Conservation (phyloP, 2,797 vertebrate genomes). For the Carduelis carduelis region DNA sequence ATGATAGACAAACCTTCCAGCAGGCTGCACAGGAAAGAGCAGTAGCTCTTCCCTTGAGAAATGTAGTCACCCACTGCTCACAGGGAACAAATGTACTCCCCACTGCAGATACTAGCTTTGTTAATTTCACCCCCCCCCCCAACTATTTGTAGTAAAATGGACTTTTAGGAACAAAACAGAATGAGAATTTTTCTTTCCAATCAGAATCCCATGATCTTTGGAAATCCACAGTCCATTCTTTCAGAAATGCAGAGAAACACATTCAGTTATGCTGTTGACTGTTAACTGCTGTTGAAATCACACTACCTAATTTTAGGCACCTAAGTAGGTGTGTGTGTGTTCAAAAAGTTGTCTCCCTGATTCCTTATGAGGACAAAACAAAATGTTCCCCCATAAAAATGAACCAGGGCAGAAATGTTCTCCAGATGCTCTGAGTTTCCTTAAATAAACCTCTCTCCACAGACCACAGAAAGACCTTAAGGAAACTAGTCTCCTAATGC, state of each 20-base stretch:
- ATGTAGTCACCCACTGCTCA: background rate
- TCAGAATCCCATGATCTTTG: background rate
- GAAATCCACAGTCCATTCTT: background rate
- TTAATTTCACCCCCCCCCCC: rapidly evolving
- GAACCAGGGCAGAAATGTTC: background rate
- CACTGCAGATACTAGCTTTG: background rate
- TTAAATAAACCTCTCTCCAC: background rate
- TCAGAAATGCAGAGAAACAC: background rate
- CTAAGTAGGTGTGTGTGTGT: background rate
- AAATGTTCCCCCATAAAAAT: background rate
- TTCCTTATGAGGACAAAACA: background rate
- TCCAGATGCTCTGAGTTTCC: background rate
- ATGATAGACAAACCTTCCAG: background rate
- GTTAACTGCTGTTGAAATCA: background rate
- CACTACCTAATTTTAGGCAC: background rate
- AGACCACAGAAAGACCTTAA: background rate
- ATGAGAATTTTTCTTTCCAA: background rate
- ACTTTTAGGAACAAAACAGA: background rate
- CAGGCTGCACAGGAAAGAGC: background rate
- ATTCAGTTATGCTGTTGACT: background rate
- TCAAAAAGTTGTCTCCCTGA: background rate
- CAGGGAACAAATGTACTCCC: rapidly evolving
- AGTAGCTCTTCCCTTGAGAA: background rate
- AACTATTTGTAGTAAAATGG: background rate
- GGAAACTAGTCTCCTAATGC: background rate